Evolutionary conservation across 2,113 vertebrate genomes (phyloP).

Genomic region (Hemiprocne comata): DNA sequence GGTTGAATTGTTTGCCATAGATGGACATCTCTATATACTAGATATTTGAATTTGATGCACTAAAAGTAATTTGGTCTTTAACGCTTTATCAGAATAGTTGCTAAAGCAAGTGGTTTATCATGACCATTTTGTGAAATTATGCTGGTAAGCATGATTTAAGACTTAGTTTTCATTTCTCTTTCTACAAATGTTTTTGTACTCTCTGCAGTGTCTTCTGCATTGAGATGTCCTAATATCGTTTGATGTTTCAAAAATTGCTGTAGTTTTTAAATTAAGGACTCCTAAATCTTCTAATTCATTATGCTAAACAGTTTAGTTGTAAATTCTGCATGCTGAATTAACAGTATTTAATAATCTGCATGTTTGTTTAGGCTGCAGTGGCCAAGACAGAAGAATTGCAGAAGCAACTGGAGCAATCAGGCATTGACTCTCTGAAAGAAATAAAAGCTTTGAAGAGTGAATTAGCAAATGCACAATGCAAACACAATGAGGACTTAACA

Average conservation of each 20-base stretch:
- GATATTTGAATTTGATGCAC: not conserved
- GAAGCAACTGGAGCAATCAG: slow-evolving; percentile 75
- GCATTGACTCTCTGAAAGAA: slow-evolving; percentile 74
- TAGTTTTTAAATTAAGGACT: not conserved
- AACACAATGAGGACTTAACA: slow-evolving; percentile 79
- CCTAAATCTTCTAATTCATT: not conserved
- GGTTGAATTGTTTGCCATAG: not conserved
- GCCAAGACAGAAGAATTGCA: slow-evolving; percentile 75
- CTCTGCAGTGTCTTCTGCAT: not conserved
- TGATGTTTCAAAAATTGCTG: not conserved
- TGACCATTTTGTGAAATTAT: not conserved
- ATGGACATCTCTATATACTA: not conserved
- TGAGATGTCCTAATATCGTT: not conserved
- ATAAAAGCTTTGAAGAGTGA: slow-evolving; percentile 78
- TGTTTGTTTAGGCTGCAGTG: slow-evolving; percentile 77
- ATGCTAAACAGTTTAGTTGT: not conserved
- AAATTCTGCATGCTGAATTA: not conserved
- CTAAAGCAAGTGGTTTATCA: not conserved
- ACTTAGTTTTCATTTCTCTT: not conserved
- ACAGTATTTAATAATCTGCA: slow-evolving; percentile 8
- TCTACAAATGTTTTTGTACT: not conserved
- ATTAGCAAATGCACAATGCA: slow-evolving; percentile 70
- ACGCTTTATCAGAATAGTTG: not conserved
- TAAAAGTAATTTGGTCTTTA: not conserved
- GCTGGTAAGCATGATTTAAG: not conserved